These are phyloP conservation scores for Brachirus orientalis DNA, from an alignment of 2,113 vertebrate genomes.

Conservation along the genomic window DNA sequence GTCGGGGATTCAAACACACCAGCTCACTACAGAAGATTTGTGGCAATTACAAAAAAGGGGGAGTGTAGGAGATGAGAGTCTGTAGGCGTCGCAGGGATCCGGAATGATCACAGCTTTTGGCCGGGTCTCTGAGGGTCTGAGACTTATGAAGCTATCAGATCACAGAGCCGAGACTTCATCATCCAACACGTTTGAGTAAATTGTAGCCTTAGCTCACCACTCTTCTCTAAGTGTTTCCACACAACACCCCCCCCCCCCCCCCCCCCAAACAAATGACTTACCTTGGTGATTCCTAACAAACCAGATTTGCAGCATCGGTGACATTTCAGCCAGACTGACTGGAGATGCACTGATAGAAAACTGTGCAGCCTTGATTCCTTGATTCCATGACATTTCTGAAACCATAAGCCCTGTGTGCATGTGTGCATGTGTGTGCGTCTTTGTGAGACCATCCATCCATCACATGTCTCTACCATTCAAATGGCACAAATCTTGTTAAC, in stretches of 20 bases:
- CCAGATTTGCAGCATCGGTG: neutral
- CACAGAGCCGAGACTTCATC: slow-evolving; percentile 9
- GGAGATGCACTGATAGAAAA: slow-evolving; percentile 5
- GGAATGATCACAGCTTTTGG: slow-evolving; percentile 38
- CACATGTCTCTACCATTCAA: slow-evolving; percentile 14
- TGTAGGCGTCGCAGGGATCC: slow-evolving; percentile 20
- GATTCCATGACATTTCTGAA: slow-evolving; percentile 30
- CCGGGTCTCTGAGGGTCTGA: slow-evolving; percentile 37
- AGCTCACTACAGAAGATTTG: neutral
- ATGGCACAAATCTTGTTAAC: slow-evolving; percentile 39
- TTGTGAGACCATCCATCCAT: slow-evolving; percentile 30
- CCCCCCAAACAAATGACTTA: slow-evolving; percentile 12
- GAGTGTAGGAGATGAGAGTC: slow-evolving; percentile 15
- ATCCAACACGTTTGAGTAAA: slow-evolving; percentile 18
- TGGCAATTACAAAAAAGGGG: slow-evolving; percentile 23
- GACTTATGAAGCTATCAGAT: slow-evolving; percentile 30
- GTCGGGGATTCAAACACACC: slow-evolving; percentile 1
- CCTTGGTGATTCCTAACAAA: slow-evolving; percentile 18
- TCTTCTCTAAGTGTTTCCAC: slow-evolving; percentile 1
- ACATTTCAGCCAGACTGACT: neutral
- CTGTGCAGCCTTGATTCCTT: slow-evolving; percentile 4
- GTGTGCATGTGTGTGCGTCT: no score
- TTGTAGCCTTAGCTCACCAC: slow-evolving; percentile 10
- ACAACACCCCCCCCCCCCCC: slow-evolving; percentile 6
- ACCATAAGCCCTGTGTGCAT: no score